Evolutionary conservation across 2,888 invertebrate species (phyloP).

Genomic region (Patella depressa): DNA sequence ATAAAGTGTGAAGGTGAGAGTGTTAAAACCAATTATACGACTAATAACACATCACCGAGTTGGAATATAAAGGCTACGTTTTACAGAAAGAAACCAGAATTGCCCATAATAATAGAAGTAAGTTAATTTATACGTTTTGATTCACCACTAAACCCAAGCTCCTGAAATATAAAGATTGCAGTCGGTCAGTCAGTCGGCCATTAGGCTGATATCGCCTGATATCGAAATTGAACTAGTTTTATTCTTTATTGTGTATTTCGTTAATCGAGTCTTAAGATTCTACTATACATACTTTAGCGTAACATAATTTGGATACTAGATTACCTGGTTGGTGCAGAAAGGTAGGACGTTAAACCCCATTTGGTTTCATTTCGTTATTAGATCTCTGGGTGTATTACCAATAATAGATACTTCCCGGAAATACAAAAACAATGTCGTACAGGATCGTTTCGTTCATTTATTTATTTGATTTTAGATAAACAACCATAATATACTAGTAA

Average conservation of each 20-base stretch:
- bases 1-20: constrained; percentile 73
- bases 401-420: not conserved
- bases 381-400: not conserved
- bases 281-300: no score
- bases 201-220: not conserved
- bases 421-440: not conserved
- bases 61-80: constrained; percentile 72
- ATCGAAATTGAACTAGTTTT: no score
- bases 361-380: not conserved
- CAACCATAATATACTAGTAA: constrained; percentile 68
- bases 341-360: no score
- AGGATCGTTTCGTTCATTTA: not conserved
- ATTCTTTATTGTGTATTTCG: no score
- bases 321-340: no score
- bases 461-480: constrained; percentile 58
- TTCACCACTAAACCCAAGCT: not conserved
- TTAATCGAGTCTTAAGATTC: no score
- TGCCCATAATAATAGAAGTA: constrained; percentile 73
- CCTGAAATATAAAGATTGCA: not conserved
- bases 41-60: constrained; percentile 68
- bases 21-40: constrained; percentile 61
- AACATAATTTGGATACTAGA: no score
- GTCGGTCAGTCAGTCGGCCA: not conserved
- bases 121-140: constrained; percentile 13
- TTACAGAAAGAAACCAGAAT: constrained; percentile 72